Percentiles rank a stretch among this genome's conserved stretches.
Conservation (phyloP, 1,140 invertebrate species). For the Camponotus vicinus region DNA sequence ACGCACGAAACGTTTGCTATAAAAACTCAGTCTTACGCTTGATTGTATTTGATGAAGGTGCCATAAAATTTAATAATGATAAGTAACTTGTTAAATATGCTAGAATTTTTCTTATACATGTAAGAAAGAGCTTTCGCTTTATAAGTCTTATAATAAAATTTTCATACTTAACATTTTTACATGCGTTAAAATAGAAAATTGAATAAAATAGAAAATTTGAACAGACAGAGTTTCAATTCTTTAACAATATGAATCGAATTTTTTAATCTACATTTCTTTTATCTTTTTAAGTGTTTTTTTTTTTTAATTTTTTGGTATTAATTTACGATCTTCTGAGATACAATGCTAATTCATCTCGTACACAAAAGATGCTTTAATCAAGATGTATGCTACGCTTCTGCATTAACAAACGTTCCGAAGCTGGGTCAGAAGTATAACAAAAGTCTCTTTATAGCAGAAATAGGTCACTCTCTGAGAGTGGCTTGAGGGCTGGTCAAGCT, state of each 20-base stretch:
- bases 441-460: slow-evolving; percentile 47
- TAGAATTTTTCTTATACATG: not conserved
- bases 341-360: not conserved
- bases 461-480: slow-evolving; percentile 31
- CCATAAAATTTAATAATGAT: not conserved
- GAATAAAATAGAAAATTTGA: not conserved
- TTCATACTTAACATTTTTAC: not conserved
- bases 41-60: not conserved
- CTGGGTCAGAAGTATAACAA: slow-evolving; percentile 26
- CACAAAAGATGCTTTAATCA: slow-evolving; percentile 4
- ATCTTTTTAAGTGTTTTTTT: not conserved
- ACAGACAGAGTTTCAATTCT: not conserved
- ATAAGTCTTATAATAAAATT: not conserved
- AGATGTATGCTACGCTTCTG: not conserved
- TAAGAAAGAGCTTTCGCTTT: not conserved
- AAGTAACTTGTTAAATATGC: not conserved
- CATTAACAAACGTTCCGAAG: slow-evolving; percentile 8
- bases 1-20: not conserved
- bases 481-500: slow-evolving; percentile 38
- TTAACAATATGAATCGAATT: not conserved
- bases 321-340: not conserved
- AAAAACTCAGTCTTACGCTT: not conserved
- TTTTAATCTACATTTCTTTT: not conserved
- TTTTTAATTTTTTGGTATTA: not conserved
- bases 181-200: not conserved